Evolutionary conservation across 2,113 vertebrate species (phyloP).

Genomic region (Saguinus imperator): DNA sequence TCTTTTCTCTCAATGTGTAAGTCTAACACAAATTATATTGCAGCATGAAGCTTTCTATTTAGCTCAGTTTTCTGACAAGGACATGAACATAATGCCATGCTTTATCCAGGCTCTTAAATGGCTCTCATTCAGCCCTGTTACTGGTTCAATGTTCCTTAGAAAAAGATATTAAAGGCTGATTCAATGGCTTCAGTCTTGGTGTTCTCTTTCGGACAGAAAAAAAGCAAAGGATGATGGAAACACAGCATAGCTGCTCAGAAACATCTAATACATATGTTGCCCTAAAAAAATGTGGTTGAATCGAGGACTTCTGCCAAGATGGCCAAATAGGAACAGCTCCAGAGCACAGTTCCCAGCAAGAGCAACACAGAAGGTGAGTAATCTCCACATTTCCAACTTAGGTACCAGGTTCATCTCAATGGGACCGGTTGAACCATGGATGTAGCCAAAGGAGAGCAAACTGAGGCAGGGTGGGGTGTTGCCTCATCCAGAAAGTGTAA

Average conservation of each 20-base stretch:
- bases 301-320: not conserved
- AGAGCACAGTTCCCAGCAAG: too few species aligned
- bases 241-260: not conserved
- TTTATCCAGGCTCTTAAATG: not conserved
- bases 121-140: not conserved
- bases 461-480: too few species aligned
- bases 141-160: not conserved
- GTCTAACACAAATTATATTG: not conserved
- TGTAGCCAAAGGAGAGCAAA: too few species aligned
- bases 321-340: too few species aligned
- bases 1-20: not conserved
- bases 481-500: too few species aligned
- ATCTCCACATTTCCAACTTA: too few species aligned
- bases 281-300: not conserved
- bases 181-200: not conserved
- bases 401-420: too few species aligned
- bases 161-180: not conserved
- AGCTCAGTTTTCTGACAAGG: not conserved
- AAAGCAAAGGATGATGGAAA: conserved; percentile 51
- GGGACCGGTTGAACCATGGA: too few species aligned
- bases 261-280: not conserved
- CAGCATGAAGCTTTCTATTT: not conserved
- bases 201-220: not conserved
- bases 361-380: too few species aligned
- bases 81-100: not conserved